Evolutionary conservation across 2,113 vertebrate genomes (phyloP).

Genomic region (Eudyptes chrysolophus): DNA sequence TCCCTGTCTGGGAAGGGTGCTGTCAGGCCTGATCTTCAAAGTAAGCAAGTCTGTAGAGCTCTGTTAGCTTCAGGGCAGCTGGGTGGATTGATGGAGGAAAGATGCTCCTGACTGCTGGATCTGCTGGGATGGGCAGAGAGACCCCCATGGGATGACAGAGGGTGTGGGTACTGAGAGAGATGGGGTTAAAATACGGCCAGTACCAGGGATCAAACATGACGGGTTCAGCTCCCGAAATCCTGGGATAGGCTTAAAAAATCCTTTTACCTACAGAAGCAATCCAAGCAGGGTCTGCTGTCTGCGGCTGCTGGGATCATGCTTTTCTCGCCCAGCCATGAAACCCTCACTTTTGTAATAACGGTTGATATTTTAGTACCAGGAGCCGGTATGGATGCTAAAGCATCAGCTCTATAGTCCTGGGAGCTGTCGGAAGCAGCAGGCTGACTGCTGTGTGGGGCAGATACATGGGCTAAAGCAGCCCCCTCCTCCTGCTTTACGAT

Average conservation of each 20-base stretch:
- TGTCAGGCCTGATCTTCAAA: background rate
- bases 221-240: background rate
- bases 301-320: background rate
- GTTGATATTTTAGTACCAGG: background rate
- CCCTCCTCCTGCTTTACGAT: background rate
- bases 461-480: background rate
- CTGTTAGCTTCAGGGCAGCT: background rate
- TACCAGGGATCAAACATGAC: background rate
- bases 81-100: background rate
- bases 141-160: background rate
- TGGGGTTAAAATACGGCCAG: too few species aligned
- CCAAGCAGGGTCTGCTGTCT: background rate
- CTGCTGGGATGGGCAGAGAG: background rate
- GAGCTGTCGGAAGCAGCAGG: background rate
- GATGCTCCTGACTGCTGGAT: background rate
- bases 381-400: background rate
- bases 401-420: background rate
- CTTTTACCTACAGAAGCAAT: background rate
- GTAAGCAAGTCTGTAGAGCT: too few species aligned
- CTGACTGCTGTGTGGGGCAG: background rate
- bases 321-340: background rate
- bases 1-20: background rate
- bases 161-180: background rate
- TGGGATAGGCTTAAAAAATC: background rate
- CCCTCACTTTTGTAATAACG: too few species aligned